A percentile compares a stretch with the other conserved stretches of the same genome.
Conservation (phyloP, 2,797 vertebrate genomes). For the Simalia tracyae region DNA sequence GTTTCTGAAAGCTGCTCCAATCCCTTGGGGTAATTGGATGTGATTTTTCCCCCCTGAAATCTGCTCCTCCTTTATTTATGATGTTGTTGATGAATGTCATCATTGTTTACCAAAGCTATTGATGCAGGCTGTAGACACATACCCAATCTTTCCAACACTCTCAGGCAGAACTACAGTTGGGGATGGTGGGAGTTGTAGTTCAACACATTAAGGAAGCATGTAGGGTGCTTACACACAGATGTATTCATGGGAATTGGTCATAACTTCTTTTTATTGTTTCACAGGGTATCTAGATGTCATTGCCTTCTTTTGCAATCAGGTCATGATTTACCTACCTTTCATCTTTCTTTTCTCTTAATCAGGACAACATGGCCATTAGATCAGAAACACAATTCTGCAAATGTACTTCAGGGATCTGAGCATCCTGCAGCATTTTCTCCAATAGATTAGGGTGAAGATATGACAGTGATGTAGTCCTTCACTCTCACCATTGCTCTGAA, state of each 20-base stretch:
- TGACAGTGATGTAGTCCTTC: not conserved
- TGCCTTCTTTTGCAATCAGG: not conserved
- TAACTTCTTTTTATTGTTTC: not conserved
- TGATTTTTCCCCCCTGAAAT: not conserved
- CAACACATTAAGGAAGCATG: not conserved
- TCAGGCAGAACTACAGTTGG: not conserved
- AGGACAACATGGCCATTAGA: not conserved
- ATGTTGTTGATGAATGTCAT: not conserved
- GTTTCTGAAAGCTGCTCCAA: conserved; percentile 6
- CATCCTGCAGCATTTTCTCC: not conserved
- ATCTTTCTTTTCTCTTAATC: not conserved
- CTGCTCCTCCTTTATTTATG: not conserved
- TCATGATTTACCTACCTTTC: not conserved
- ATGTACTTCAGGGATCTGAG: not conserved
- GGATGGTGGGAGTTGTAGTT: not conserved
- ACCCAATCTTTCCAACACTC: not conserved
- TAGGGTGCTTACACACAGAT: not conserved
- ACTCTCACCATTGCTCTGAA: not conserved
- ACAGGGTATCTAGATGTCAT: not conserved
- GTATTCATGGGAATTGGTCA: not conserved
- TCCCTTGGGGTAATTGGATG: not conserved
- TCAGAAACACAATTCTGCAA: not conserved
- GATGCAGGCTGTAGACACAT: not conserved
- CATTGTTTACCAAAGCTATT: not conserved
- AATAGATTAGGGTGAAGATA: not conserved